A percentile compares a stretch with the other conserved stretches of the same genome.
Evolutionary conservation across 2,888 invertebrate species (phyloP).

Genomic region (Steinernema carpocapsae): DNA sequence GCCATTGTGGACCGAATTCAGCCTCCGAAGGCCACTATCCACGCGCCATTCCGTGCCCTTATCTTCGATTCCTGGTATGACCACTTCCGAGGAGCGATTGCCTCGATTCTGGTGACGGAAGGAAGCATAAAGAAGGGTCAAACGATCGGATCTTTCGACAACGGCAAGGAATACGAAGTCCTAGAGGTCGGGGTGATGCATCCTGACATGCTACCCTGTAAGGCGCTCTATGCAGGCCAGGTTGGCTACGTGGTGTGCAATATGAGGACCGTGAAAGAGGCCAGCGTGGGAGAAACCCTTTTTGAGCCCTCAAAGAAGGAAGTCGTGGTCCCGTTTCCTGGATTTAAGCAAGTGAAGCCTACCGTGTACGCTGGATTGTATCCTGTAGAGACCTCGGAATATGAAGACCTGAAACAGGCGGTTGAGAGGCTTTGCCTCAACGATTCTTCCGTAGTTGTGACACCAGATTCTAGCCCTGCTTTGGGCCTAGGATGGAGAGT

Average conservation of each 20-base stretch:
- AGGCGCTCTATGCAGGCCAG: slow-evolving; percentile 79
- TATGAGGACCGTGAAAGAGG: slow-evolving; percentile 75
- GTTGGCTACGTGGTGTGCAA: slow-evolving; percentile 86
- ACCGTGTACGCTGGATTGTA: slow-evolving; percentile 87
- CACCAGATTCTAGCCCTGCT: slow-evolving; percentile 75
- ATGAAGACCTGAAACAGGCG: slow-evolving; percentile 75
- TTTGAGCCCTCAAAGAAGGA: slow-evolving; percentile 73
- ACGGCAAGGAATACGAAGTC: slow-evolving; percentile 80
- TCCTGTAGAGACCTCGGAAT: slow-evolving; percentile 78
- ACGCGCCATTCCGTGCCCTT: slow-evolving; percentile 78
- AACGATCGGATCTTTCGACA: slow-evolving; percentile 77
- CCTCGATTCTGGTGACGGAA: slow-evolving; percentile 80
- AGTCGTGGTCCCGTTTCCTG: slow-evolving; percentile 74
- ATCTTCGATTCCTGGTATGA: slow-evolving; percentile 93
- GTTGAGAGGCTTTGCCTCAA: slow-evolving; percentile 90
- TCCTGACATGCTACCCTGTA: slow-evolving; percentile 73
- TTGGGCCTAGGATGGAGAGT: slow-evolving; percentile 73
- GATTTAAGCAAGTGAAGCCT: slow-evolving; percentile 78
- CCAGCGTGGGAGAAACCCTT: slow-evolving; percentile 64
- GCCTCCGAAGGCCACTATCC: slow-evolving; percentile 67
- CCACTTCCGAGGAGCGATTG: slow-evolving; percentile 81
- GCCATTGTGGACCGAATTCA: slow-evolving; percentile 76
- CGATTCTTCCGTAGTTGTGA: slow-evolving; percentile 87
- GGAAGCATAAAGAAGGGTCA: slow-evolving; percentile 78
- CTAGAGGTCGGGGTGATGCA: slow-evolving; percentile 79